phyloP scores from a whole-genome alignment of 2,797 vertebrate genomes.

The Argentina silus region DNA sequence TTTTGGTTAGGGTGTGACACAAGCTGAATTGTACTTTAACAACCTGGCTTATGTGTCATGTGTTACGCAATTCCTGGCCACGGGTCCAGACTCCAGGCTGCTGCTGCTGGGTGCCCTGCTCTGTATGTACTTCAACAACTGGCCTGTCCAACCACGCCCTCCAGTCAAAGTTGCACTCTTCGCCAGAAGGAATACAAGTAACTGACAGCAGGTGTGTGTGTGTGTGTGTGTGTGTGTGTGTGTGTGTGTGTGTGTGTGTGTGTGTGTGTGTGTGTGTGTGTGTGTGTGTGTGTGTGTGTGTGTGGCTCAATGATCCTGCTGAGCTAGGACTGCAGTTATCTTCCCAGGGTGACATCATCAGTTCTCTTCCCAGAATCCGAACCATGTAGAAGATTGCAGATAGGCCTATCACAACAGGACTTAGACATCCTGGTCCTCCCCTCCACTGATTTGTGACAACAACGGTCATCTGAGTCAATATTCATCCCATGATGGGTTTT shows the following conservation, averaged over 20 bases:
- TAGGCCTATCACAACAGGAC: constrained; percentile 21
- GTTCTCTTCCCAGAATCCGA: constrained; percentile 42
- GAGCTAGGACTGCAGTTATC: constrained; percentile 33
- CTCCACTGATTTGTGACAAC: background rate
- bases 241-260: constrained; percentile 24
- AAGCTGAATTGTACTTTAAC: constrained; percentile 41
- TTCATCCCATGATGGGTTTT: background rate
- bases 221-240: constrained; percentile 21
- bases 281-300: constrained; percentile 6
- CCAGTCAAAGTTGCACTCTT: constrained; percentile 69
- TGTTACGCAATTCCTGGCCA: constrained; percentile 53
- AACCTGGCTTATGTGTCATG: constrained; percentile 41
- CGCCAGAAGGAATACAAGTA: constrained; percentile 36
- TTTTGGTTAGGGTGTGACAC: constrained; percentile 16
- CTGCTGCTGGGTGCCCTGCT: constrained; percentile 44
- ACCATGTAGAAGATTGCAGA: constrained; percentile 23
- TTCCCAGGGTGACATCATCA: constrained; percentile 61
- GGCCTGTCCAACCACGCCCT: background rate
- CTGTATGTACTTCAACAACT: constrained; percentile 50
- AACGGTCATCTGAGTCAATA: background rate
- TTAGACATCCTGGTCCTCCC: constrained; percentile 34
- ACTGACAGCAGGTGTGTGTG: constrained; percentile 20
- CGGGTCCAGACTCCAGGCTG: constrained; percentile 24
- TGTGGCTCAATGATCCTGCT: constrained; percentile 37
- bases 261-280: constrained; percentile 26